These are phyloP conservation scores for Ptychochromis oligacanthus DNA, from an alignment of 2,113 vertebrate species.

Conservation along the genomic window DNA sequence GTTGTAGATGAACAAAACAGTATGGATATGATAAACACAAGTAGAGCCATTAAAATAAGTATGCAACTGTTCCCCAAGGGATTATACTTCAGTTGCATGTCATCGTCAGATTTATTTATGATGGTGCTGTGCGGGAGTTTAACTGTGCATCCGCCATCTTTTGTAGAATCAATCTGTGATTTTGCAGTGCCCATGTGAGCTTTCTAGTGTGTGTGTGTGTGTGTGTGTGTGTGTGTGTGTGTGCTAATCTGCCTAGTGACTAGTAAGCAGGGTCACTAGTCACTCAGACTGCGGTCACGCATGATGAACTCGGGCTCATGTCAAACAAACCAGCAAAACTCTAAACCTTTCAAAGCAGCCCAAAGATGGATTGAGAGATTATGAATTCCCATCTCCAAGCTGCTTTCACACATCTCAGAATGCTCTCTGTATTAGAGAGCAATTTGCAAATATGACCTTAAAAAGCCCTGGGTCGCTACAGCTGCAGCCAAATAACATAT, in stretches of 20 bases:
- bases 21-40: neutral
- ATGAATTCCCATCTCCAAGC: conserved; percentile 18
- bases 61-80: neutral
- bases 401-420: conserved; percentile 33
- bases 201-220: neutral
- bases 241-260: conserved; percentile 16
- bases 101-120: conserved; percentile 6
- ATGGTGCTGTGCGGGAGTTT: neutral
- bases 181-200: neutral
- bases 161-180: neutral
- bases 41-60: neutral
- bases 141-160: neutral
- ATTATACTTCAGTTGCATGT: neutral
- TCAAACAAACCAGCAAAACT: conserved; percentile 25
- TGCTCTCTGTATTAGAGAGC: conserved; percentile 26
- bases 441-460: conserved; percentile 44
- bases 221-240: neutral
- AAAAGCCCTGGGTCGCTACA: conserved; percentile 1
- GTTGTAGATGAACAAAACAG: too few species aligned
- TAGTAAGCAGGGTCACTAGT: neutral
- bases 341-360: conserved; percentile 39
- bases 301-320: conserved; percentile 1
- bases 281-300: neutral
- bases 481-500: conserved; percentile 45
- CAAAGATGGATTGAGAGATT: conserved; percentile 43